Base-by-base conservation (phyloP, 2,888 invertebrate genomes). In the Actias luna region DNA sequence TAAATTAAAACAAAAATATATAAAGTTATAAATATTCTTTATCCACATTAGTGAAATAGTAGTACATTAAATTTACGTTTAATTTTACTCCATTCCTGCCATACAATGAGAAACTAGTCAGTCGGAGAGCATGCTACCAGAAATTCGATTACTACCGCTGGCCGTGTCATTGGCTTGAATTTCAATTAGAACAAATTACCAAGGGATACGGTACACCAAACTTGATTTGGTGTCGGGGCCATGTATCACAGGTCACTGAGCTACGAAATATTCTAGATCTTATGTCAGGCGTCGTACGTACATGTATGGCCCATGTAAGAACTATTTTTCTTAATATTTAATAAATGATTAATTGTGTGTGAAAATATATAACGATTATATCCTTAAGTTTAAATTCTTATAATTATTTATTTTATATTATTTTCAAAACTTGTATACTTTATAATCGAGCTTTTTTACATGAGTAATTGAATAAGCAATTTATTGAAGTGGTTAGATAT, bases 141-240 rank as follows among this genome's bases (percentile, higher is more conserved):
- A 83, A 88, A 93, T 91, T 93, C 88, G 91, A 93, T 93, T 93
- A 94, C 87, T 84, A 75, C 86, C 85, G 88, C 85, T 91, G 89
- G 85, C 88, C 92, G 93, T 91, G 93, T 93, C 94, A 93, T 93
- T 94, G 94, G 94, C 93, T 94, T 93, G 94, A 94, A 94, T 94
- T 94, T 94, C 94, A 94, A 94, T 94, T 94, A 94, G 91, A 89
- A 91, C 91, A 90, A 89, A 92, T 92, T 92, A 92, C 88, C 92
- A 93, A 94, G 92, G 92, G 92, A 92, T 87, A 82, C 82, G 82
- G 76, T 78, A 80, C 80, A 73, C 80, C 80, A 86, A 92, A 92
- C 91, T 89, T 87, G 91, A 91, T 90, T 91, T 91, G 88, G 82
- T 79, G 79, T 82, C 85, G 60, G 58, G 57, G 46, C 22, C 58